A percentile compares a stretch with the other conserved stretches of the same genome.
Conservation (phyloP, 2,113 vertebrate species). For the Neogobius melanostomus region DNA sequence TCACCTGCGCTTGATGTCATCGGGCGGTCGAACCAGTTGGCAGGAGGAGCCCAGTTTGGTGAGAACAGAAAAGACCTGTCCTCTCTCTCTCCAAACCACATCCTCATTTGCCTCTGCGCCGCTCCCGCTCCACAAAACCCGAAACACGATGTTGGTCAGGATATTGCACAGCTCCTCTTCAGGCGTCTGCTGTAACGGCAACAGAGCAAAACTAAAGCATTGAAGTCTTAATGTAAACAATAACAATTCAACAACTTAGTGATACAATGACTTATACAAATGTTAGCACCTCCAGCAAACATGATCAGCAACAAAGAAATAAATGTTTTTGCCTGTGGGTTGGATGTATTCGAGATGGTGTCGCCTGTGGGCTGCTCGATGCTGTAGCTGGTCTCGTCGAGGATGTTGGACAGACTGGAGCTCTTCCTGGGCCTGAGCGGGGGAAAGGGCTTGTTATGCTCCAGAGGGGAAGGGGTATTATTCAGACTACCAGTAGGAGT, state of each 20-base stretch:
- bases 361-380: slow-evolving; percentile 84
- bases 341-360: slow-evolving; percentile 89
- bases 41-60: slow-evolving; percentile 93
- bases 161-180: slow-evolving; percentile 97
- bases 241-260: not conserved
- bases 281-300: not conserved
- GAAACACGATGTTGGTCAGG: slow-evolving; percentile 95
- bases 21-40: slow-evolving; percentile 86
- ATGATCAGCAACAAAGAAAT: too few species aligned
- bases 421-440: slow-evolving; percentile 82
- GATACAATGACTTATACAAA: not conserved
- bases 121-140: slow-evolving; percentile 87
- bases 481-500: slow-evolving; percentile 81
- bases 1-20: slow-evolving; percentile 95
- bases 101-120: slow-evolving; percentile 86
- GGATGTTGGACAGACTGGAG: slow-evolving; percentile 94
- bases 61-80: slow-evolving; percentile 96
- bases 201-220: not conserved
- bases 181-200: slow-evolving; percentile 81
- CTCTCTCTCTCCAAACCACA: slow-evolving; percentile 86
- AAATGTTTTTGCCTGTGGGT: slow-evolving; percentile 81
- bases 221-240: not conserved
- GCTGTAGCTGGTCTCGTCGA: slow-evolving; percentile 89
- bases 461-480: slow-evolving; percentile 85
- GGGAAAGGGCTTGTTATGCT: slow-evolving; percentile 84